Evolutionary conservation across 2,888 invertebrate genomes (phyloP).

Genomic region (Athrips mouffetella): DNA sequence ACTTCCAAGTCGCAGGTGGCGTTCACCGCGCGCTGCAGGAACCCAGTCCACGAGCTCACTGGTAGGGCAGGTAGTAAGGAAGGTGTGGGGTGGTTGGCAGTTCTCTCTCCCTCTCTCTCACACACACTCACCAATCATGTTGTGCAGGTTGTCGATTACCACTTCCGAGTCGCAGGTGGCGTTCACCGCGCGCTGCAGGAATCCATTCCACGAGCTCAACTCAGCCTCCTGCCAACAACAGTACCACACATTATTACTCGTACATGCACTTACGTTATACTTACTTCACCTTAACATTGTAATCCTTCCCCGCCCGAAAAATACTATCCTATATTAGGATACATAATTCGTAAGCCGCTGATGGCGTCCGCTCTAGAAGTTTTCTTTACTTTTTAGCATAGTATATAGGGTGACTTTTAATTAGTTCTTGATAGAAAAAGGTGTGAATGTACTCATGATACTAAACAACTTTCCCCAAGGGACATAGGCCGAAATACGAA

Average conservation of each 20-base stretch:
- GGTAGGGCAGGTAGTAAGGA: background rate
- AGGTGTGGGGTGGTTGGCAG: no score
- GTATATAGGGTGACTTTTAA: no score
- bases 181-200: slow-evolving; percentile 68
- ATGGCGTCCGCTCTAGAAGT: no score
- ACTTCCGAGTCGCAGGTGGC: slow-evolving; percentile 67
- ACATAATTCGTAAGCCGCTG: no score
- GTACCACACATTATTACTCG: background rate
- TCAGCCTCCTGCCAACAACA: slow-evolving; percentile 57
- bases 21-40: slow-evolving; percentile 68
- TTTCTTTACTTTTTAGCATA: no score
- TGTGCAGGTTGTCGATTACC: slow-evolving; percentile 71
- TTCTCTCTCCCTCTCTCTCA: no score
- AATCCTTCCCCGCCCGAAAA: no score
- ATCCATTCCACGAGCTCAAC: slow-evolving; percentile 68
- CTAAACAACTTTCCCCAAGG: no score
- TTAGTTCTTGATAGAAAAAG: no score
- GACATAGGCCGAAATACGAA: no score
- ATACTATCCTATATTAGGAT: no score
- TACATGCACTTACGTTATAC: background rate
- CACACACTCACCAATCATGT: slow-evolving; percentile 67
- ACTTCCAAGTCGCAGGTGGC: slow-evolving; percentile 66
- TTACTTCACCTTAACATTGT: background rate
- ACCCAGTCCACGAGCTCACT: slow-evolving; percentile 68
- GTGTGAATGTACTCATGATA: no score